Base-by-base conservation (phyloP, 2,888 invertebrate genomes). In the Yponomeuta cagnagella region DNA sequence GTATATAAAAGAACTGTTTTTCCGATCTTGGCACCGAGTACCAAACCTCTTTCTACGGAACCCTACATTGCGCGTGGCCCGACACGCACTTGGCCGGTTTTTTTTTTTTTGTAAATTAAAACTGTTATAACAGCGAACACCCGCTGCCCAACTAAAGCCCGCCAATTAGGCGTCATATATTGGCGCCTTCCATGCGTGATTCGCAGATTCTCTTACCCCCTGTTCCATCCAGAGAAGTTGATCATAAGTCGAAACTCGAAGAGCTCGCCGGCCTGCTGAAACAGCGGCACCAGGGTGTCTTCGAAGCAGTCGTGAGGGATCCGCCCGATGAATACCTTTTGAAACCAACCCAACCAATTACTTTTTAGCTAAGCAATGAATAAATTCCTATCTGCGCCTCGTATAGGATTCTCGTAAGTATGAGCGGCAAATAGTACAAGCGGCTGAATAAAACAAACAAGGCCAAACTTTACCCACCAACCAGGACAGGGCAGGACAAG, bases 191-290 rank as follows among this genome's bases (percentile, higher is more conserved):
- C 5, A 23, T 30, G 1, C 30, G 9, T 64, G 64, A 58, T 12
- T 5, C 12, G 37, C 12, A n/a, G n/a, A 23, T 48, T 48, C 30
- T 30, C 84, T 93, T 72, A 96, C 78, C 96, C 96, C 72, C 96
- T 88, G 80, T 96, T 96, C 75, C 93, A 92, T 0, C 96, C 96
- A 12, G 93, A 94, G 79, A 95, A 95, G 77, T 95, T 95, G 93
- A 96, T 95, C 96, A 96, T 96, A 31, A 96, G 88, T 0, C 96
- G 90, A 73, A 96, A 92, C 83, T 96, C 95, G 80, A 95, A 96
- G 63, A 96, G 92, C 73, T 92, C 91, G 0, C 96, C 96, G 1
- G 92, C 88, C 82, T 88, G 87, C 58, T 85, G 81, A 75, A 93
- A 91, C 73, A 95, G 81, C 10, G 95, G 95, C 73, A 95, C 93